Evolutionary conservation across 2,888 invertebrate species (phyloP).

Genomic region (Cheilosia grossa): DNA sequence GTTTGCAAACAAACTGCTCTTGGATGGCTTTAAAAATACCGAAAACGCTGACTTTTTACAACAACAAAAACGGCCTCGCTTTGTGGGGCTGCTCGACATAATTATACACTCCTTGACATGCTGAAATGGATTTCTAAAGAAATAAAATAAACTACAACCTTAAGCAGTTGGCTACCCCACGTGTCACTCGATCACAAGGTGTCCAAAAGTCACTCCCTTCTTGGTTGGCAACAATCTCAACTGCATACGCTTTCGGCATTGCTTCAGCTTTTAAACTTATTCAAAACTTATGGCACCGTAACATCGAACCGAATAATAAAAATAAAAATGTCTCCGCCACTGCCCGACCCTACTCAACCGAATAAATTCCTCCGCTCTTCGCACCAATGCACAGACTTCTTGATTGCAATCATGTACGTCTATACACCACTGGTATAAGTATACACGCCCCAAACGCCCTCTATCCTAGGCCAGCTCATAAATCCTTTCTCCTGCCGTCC

Average conservation of each 20-base stretch:
- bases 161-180: too few relatives aligned
- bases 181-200: too few relatives aligned
- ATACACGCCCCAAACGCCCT: background rate
- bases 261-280: background rate
- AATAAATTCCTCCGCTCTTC: background rate
- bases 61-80: too few relatives aligned
- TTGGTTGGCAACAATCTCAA: background rate
- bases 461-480: conserved; percentile 30
- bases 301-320: background rate
- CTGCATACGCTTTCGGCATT: background rate
- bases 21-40: too few relatives aligned
- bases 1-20: too few relatives aligned
- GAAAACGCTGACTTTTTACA: too few relatives aligned
- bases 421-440: background rate
- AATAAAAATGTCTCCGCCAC: background rate
- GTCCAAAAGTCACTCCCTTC: background rate
- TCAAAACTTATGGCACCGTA: too few relatives aligned
- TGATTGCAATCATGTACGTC: conserved; percentile 28
- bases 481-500: conserved; percentile 14
- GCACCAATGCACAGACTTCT: background rate
- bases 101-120: too few relatives aligned
- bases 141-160: too few relatives aligned
- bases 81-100: too few relatives aligned
- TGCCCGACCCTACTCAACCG: background rate
- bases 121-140: too few relatives aligned